Conservation (phyloP, 2,888 invertebrate genomes). For the Brenthis hecate region DNA sequence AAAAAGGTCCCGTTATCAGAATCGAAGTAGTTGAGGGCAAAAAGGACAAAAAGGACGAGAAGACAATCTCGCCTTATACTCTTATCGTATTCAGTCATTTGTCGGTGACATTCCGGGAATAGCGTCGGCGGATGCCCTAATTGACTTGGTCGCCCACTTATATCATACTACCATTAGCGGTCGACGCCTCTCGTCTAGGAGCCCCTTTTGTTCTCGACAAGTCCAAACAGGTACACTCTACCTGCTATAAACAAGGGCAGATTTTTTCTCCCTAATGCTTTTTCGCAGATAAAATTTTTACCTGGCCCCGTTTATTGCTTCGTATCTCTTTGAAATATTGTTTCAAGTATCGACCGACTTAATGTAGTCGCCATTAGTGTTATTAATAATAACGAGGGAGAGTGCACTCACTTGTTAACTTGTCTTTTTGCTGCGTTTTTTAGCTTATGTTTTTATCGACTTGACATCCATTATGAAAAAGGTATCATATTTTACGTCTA, state of each 20-base stretch:
- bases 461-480: neutral
- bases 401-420: conserved; percentile 25
- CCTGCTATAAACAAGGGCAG: conserved; percentile 63
- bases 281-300: conserved; percentile 51
- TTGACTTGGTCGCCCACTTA: conserved; percentile 80
- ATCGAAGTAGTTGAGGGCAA: conserved; percentile 39
- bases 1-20: conserved; percentile 65
- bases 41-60: conserved; percentile 63
- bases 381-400: conserved; percentile 34
- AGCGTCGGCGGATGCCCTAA: conserved; percentile 79
- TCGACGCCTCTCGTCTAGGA: conserved; percentile 72
- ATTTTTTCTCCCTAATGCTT: conserved; percentile 37
- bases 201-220: conserved; percentile 74
- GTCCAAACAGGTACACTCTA: conserved; percentile 70
- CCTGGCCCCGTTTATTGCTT: conserved; percentile 57
- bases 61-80: conserved; percentile 60
- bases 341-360: conserved; percentile 56
- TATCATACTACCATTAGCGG: conserved; percentile 73
- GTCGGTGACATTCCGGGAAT: conserved; percentile 80
- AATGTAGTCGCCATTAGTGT: conserved; percentile 64
- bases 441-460: conserved; percentile 5
- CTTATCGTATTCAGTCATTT: conserved; percentile 76
- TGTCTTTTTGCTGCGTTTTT: conserved; percentile 17
- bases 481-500: neutral
- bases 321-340: conserved; percentile 59